phyloP scores from a whole-genome alignment of 2,113 vertebrate genomes.

The Mesoclemmys tuberculata region DNA sequence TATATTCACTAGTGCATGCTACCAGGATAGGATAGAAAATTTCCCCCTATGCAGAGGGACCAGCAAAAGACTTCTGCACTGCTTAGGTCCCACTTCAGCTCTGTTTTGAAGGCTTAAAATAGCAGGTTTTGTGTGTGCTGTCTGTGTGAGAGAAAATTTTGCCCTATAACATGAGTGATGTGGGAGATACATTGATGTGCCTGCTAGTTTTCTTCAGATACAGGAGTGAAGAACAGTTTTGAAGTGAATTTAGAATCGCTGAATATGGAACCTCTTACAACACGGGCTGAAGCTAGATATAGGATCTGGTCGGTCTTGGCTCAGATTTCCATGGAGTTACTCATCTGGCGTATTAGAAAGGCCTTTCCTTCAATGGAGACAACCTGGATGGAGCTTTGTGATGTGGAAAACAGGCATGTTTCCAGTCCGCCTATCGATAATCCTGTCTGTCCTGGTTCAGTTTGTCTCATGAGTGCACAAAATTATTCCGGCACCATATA shows the following conservation, averaged over 20 bases:
- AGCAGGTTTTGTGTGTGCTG: neutral
- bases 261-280: neutral
- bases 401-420: neutral
- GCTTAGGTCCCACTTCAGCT: neutral
- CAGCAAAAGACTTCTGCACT: neutral
- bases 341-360: neutral
- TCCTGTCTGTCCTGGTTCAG: neutral
- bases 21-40: neutral
- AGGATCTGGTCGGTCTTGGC: no score
- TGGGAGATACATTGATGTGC: neutral
- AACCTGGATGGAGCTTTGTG: neutral
- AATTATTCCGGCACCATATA: neutral
- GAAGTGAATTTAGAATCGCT: neutral
- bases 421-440: neutral
- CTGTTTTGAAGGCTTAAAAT: rapidly evolving
- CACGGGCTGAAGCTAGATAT: neutral
- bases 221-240: neutral
- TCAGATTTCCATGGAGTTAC: neutral
- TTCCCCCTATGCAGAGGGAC: neutral
- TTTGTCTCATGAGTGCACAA: neutral
- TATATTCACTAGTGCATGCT: neutral
- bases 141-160: neutral
- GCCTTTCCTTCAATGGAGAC: neutral
- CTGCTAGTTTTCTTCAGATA: rapidly evolving
- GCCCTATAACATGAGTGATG: neutral